phyloP scores from a whole-genome alignment of 2,113 vertebrate species.

The Mobula hypostoma region DNA sequence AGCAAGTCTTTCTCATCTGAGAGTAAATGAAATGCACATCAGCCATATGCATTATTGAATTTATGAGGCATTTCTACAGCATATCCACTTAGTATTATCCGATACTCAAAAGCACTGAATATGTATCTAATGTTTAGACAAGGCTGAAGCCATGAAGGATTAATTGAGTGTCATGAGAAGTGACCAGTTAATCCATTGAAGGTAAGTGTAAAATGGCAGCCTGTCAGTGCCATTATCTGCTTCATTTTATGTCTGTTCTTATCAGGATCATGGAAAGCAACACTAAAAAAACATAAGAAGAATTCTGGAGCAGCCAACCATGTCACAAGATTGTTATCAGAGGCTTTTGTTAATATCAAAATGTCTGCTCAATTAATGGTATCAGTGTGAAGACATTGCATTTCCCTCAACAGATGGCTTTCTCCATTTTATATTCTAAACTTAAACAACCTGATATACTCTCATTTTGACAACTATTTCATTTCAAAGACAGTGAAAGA shows the following conservation, averaged over 20 bases:
- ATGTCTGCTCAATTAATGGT: neutral
- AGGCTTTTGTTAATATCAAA: neutral
- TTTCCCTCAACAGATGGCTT: neutral
- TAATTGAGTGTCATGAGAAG: neutral
- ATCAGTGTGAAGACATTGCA: neutral
- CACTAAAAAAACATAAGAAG: neutral
- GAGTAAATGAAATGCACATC: neutral
- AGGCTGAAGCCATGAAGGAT: neutral
- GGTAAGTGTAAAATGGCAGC: constrained; percentile 11
- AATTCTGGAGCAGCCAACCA: neutral
- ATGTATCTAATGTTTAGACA: neutral
- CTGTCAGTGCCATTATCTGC: neutral
- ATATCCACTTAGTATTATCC: neutral
- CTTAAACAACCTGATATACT: neutral
- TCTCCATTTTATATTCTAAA: neutral
- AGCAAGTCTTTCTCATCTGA: neutral
- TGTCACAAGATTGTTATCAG: neutral
- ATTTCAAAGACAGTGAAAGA: neutral
- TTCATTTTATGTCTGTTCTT: neutral
- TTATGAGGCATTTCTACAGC: neutral
- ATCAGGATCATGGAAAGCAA: neutral
- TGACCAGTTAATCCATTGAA: neutral
- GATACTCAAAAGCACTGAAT: neutral
- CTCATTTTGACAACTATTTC: neutral
- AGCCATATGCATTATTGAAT: too few relatives aligned